Evolutionary conservation across 2,797 vertebrate genomes (phyloP).

Genomic region (Esox lucius): DNA sequence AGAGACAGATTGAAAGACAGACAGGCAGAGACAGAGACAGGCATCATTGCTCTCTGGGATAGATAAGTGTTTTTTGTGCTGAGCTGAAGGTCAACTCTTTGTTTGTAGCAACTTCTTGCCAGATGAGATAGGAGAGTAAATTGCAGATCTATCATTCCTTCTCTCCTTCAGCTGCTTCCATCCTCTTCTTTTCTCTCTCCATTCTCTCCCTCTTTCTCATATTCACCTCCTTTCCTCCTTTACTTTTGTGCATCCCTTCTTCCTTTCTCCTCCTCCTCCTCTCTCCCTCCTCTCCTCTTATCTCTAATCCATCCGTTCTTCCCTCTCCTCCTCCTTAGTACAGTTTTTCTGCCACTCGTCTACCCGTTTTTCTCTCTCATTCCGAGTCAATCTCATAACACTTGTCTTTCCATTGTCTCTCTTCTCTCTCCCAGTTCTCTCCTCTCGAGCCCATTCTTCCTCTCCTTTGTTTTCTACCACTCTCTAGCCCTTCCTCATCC

Average conservation of each 20-base stretch:
- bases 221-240: neutral
- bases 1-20: no score
- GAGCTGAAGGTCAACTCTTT: conserved; percentile 89
- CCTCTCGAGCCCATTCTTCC: neutral
- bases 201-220: conserved; percentile 4
- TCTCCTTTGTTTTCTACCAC: neutral
- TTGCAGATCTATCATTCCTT: conserved; percentile 81
- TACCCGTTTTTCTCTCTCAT: conserved; percentile 32
- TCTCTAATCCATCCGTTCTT: neutral
- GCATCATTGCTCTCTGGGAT: conserved; percentile 53
- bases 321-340: conserved; percentile 18
- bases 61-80: conserved; percentile 77
- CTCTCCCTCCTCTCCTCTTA: neutral
- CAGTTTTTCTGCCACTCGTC: conserved; percentile 52
- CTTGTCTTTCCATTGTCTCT: neutral
- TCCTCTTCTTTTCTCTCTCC: conserved; percentile 2
- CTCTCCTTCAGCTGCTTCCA: conserved; percentile 12
- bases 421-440: neutral
- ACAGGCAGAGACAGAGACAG: neutral
- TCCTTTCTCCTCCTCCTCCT: neutral
- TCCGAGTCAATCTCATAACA: neutral
- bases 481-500: neutral
- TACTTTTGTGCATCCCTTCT: neutral
- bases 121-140: conserved; percentile 89
- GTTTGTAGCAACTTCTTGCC: conserved; percentile 86